Evolutionary conservation across 2,113 vertebrate genomes (phyloP), one percentile per base, ranked within the genome.

Genomic region (Toxotes chatareus): DNA sequence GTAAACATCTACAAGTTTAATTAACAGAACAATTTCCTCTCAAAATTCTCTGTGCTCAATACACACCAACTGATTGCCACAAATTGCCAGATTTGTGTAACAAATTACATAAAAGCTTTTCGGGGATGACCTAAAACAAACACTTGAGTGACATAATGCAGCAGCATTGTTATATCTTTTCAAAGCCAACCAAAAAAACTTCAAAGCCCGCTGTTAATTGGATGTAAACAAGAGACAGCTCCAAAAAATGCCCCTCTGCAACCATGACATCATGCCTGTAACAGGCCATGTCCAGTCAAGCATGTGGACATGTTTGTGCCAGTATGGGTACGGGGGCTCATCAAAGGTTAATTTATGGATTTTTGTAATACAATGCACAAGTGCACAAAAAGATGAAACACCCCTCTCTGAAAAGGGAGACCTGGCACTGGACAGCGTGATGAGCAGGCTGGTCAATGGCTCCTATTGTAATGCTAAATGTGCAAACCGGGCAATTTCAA

Each of bases 381-480:
- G 34, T 44, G 81, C 87, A 85, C 69, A 72, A 90, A 87, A 88
- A 92, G 90, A 93, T 90, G 88, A 94, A 90, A 93, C 90, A 49
- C 60, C 40, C 71, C 67, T 75, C 82, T 86, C 62, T 90, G 89
- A 90, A 91, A 78, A 61, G 80, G 59, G 59, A 42, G 85, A 75
- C 77, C 78, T 86, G 92, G 87, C 90, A 91, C 47, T 10, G 83
- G 85, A 73, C 80, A 82, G 80, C 55, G 1, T 79, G 82, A 80
- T 67, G 89, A 87, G 76, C 86, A 31, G 34, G 32, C 72, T 34
- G 7, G 46, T 92, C 91, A 93, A 91, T 82, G 76, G 90, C 55
- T 55, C 17, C 92, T 38, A 93, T 95, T 96, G 91, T 95, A 8
- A 95, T 95, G 94, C 82, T 91, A 93, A 95, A 88, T 88, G 67